Percentiles rank a stretch among this genome's conserved stretches.
Evolutionary conservation across 2,888 invertebrate species (phyloP).

Genomic region (Brachypalpus laphriformis): DNA sequence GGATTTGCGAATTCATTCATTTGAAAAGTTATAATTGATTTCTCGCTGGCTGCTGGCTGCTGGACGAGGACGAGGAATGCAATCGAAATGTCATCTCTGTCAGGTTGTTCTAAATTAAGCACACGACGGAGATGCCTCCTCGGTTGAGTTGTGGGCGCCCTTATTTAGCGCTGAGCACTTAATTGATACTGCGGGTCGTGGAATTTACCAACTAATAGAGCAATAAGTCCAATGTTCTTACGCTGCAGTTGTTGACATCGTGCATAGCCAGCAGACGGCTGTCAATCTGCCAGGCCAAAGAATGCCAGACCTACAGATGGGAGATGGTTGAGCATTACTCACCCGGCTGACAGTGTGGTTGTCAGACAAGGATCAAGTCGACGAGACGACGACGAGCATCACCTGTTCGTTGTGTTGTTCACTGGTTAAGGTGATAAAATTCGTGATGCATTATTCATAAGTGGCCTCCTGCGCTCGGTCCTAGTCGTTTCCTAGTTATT

Average conservation of each 20-base stretch:
- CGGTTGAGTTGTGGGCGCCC: conserved; percentile 31
- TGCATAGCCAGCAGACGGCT: conserved; percentile 6
- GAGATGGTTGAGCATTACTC: conserved; percentile 44
- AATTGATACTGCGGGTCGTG: conserved; percentile 44
- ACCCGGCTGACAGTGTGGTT: conserved; percentile 27
- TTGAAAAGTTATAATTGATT: conserved; percentile 48
- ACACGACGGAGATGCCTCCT: conserved; percentile 17
- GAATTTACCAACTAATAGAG: conserved; percentile 54
- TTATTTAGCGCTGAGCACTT: conserved; percentile 31
- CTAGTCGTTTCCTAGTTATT: conserved; percentile 59
- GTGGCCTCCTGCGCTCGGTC: conserved; percentile 2
- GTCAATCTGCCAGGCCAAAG: not conserved
- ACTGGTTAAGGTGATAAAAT: conserved; percentile 47
- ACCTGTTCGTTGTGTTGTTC: conserved; percentile 20
- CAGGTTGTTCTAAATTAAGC: conserved; percentile 58
- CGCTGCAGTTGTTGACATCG: conserved; percentile 34
- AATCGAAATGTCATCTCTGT: conserved; percentile 48
- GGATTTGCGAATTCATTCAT: conserved; percentile 64
- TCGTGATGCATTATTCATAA: conserved; percentile 61
- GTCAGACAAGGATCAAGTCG: conserved; percentile 34
- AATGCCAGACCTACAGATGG: conserved; percentile 7
- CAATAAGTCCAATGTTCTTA: conserved; percentile 49
- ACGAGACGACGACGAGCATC: conserved; percentile 24
- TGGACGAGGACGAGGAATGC: not conserved
- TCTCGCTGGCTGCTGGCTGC: not conserved